These are phyloP conservation scores for Barbus barbus DNA, from an alignment of 2,113 vertebrate species.

Conservation along the genomic window DNA sequence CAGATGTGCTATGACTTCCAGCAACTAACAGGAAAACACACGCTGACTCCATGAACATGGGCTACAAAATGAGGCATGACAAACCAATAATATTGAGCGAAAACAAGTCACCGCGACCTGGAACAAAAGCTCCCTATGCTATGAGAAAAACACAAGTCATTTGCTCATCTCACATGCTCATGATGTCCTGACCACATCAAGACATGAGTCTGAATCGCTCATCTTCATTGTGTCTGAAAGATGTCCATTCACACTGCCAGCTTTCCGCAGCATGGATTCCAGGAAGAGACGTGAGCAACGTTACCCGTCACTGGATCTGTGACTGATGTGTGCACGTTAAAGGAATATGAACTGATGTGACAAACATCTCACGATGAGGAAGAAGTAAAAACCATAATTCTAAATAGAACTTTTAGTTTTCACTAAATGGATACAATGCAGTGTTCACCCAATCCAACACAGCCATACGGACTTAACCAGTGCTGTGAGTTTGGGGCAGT, in stretches of 20 bases:
- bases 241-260: slow-evolving; percentile 55
- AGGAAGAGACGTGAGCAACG: too few relatives aligned
- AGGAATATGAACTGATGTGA: too few relatives aligned
- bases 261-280: slow-evolving; percentile 52
- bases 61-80: background rate
- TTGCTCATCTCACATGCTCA: slow-evolving; percentile 55
- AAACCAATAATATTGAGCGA: background rate
- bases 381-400: too few relatives aligned
- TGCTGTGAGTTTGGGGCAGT: too few relatives aligned
- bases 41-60: background rate
- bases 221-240: slow-evolving; percentile 59
- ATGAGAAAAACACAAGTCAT: slow-evolving; percentile 49
- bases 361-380: too few relatives aligned
- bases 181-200: slow-evolving; percentile 66
- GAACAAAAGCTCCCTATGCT: slow-evolving; percentile 58
- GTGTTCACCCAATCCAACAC: too few relatives aligned
- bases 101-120: slow-evolving; percentile 53
- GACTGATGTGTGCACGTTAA: too few relatives aligned
- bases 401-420: too few relatives aligned
- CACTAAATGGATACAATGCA: too few relatives aligned
- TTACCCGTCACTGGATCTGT: background rate
- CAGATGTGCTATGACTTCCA: background rate
- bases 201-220: slow-evolving; percentile 62
- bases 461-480: too few relatives aligned
- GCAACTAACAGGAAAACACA: background rate